These are phyloP conservation scores for Conger conger DNA, from an alignment of 2,113 vertebrate species.

Conservation along the genomic window DNA sequence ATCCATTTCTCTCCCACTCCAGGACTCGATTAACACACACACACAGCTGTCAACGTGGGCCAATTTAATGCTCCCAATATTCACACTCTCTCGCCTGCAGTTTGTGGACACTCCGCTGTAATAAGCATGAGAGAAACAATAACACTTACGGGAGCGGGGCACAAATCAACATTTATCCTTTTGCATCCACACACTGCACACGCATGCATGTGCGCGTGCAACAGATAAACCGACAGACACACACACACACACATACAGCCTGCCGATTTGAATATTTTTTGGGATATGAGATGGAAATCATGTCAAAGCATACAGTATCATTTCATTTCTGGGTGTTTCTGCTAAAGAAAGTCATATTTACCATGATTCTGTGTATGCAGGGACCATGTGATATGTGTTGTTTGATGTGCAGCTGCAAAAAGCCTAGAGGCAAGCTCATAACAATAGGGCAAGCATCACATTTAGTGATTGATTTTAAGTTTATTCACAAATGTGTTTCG, in stretches of 20 bases:
- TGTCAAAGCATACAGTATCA: background rate
- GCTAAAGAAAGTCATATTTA: background rate
- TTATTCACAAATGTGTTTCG: no score
- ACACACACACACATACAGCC: background rate
- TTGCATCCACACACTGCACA: background rate
- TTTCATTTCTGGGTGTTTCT: background rate
- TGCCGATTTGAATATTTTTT: background rate
- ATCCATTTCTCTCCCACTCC: slow-evolving; percentile 44
- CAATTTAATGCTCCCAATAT: slow-evolving; percentile 48
- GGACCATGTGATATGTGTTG: background rate
- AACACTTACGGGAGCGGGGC: background rate
- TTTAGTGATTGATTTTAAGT: background rate
- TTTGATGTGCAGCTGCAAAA: background rate
- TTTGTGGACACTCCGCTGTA: background rate
- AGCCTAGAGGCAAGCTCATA: background rate
- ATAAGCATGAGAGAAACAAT: background rate
- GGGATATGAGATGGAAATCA: background rate
- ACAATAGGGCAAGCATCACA: background rate
- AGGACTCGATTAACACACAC: slow-evolving; percentile 60
- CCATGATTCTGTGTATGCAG: background rate
- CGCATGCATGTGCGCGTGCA: no score
- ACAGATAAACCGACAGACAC: no score
- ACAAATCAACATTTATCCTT: background rate
- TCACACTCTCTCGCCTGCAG: background rate
- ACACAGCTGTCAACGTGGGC: slow-evolving; percentile 55